These are phyloP conservation scores for Pelecanus crispus DNA, from an alignment of 2,113 vertebrate species.

Conservation along the genomic window DNA sequence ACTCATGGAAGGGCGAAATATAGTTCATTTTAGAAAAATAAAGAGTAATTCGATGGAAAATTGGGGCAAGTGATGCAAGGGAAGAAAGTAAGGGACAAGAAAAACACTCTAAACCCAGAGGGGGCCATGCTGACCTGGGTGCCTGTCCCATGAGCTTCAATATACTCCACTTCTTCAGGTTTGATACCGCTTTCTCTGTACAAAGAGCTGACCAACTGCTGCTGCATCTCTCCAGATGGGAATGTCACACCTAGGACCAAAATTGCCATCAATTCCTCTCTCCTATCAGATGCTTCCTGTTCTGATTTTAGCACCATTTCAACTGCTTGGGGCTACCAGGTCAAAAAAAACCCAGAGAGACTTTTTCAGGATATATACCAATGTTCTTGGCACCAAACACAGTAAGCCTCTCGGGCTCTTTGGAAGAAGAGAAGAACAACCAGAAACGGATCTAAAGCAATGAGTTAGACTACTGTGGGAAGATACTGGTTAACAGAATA, in stretches of 20 bases:
- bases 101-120: background rate
- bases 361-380: background rate
- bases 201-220: constrained; percentile 77
- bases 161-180: constrained; percentile 85
- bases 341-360: background rate
- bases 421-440: background rate
- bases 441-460: background rate
- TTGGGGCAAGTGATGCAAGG: background rate
- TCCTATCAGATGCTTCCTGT: background rate
- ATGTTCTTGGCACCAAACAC: background rate
- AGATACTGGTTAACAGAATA: background rate
- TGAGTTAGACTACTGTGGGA: background rate
- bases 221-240: constrained; percentile 89
- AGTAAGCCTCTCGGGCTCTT: background rate
- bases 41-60: background rate
- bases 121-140: constrained; percentile 81
- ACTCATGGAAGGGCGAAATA: background rate
- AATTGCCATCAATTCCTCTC: background rate
- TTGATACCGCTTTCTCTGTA: constrained; percentile 72
- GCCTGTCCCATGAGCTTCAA: constrained; percentile 95
- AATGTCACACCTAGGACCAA: constrained; percentile 86
- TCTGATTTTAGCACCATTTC: background rate
- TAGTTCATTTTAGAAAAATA: background rate
- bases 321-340: background rate
- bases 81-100: background rate